Conservation (phyloP, 2,113 vertebrate genomes). For the Podarcis cretensis region DNA sequence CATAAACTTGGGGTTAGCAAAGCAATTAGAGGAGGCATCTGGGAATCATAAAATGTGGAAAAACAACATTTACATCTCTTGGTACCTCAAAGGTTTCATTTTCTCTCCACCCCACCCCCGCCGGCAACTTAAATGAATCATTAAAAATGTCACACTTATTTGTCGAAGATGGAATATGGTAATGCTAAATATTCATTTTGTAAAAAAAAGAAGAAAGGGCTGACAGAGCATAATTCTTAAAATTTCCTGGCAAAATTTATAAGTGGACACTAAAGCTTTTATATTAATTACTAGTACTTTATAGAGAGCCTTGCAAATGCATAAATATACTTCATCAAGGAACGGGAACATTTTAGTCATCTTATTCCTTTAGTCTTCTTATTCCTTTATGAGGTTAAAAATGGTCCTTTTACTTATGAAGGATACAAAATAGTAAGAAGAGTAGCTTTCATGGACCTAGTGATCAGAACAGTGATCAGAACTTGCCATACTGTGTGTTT, state of each 20-base stretch:
- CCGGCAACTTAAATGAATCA: conserved; percentile 46
- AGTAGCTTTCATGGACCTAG: not conserved
- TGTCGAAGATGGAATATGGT: conserved; percentile 50
- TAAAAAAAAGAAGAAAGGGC: conserved; percentile 63
- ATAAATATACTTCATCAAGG: conserved; percentile 74
- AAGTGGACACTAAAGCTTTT: conserved; percentile 64
- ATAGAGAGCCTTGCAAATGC: conserved; percentile 72
- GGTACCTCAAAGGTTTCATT: conserved; percentile 67
- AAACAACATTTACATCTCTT: conserved; percentile 79
- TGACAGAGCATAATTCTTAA: conserved; percentile 72
- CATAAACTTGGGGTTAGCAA: conserved; percentile 80
- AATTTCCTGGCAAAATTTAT: conserved; percentile 63
- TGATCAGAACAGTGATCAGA: not conserved
- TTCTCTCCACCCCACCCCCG: not conserved
- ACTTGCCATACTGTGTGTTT: not conserved
- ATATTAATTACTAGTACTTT: conserved; percentile 66
- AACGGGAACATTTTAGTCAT: conserved; percentile 70
- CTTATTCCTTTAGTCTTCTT: conserved; percentile 45
- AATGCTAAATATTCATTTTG: conserved; percentile 65
- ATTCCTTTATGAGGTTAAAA: conserved; percentile 62
- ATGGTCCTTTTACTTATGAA: not conserved
- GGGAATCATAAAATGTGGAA: conserved; percentile 77
- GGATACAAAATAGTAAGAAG: not conserved
- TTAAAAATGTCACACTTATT: conserved; percentile 66
- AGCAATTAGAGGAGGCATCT: conserved; percentile 79